Conservation (phyloP, 2,888 invertebrate genomes). For the Chironomus tentans region DNA sequence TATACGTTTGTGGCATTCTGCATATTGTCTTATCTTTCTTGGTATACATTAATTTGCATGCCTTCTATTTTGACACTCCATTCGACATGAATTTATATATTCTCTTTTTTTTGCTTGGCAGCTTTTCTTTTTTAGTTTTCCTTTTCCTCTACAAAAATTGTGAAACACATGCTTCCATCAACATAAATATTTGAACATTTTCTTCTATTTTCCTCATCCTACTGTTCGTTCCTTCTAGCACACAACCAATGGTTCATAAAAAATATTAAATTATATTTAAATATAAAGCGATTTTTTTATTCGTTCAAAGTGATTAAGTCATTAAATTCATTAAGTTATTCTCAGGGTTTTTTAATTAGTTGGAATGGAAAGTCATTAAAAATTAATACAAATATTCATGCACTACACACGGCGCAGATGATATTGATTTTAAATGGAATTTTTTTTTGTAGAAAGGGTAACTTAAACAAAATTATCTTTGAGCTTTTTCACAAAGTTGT, state of each 20-base stretch:
- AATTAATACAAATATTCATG: no score
- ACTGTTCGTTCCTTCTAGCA: no score
- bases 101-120: neutral
- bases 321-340: neutral
- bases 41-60: neutral
- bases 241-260: neutral
- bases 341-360: neutral
- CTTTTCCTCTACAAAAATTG: neutral
- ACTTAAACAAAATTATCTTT: no score
- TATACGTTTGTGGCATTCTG: no score
- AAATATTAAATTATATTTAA: neutral
- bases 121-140: neutral
- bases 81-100: neutral
- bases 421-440: no score
- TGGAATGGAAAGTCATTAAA: neutral
- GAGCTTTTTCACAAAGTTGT: no score
- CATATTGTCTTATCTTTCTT: no score
- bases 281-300: neutral
- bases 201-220: neutral
- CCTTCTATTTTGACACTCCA: neutral
- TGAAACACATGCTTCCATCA: slow-evolving; percentile 13
- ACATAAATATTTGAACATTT: neutral
- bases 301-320: neutral
- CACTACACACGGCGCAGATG: no score
- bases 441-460: no score